Conservation (phyloP, 2,113 vertebrate species). For the Rhinolophus ferrumequinum region DNA sequence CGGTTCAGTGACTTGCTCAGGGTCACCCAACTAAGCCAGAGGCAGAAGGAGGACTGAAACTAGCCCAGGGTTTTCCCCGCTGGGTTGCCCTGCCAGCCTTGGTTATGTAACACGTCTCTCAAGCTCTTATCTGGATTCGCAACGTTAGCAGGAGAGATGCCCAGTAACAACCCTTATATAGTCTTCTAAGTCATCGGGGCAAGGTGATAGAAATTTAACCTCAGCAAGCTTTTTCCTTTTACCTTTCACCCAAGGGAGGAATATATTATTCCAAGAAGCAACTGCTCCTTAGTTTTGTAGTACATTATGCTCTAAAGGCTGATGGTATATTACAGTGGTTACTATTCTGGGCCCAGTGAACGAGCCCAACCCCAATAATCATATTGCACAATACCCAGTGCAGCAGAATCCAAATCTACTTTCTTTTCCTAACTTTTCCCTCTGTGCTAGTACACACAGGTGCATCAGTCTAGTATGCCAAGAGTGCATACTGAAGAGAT, state of each 20-base stretch:
- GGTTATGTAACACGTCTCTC: background rate
- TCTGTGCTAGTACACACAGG: constrained; percentile 61
- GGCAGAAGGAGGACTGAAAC: background rate
- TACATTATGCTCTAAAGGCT: constrained; percentile 48
- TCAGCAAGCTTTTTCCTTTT: background rate
- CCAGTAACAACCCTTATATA: background rate
- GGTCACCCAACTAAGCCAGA: background rate
- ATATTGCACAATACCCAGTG: constrained; percentile 27
- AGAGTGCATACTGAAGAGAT: constrained; percentile 62
- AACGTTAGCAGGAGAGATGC: background rate
- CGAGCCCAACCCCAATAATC: constrained; percentile 61
- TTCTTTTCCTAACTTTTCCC: constrained; percentile 72
- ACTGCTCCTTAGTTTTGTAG: constrained; percentile 48
- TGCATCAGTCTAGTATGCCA: constrained; percentile 59
- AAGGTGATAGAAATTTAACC: constrained; percentile 19
- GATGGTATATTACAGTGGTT: constrained; percentile 57
- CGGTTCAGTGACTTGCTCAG: background rate
- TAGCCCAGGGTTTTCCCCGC: background rate
- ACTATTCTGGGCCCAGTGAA: constrained; percentile 58
- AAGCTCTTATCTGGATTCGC: constrained; percentile 35
- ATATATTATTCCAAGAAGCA: constrained; percentile 71
- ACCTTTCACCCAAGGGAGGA: constrained; percentile 58
- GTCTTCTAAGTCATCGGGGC: constrained; percentile 28
- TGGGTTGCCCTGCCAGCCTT: background rate
- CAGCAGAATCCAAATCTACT: constrained; percentile 64